These are phyloP conservation scores for Diachasma alloeum DNA, from an alignment of 1,140 invertebrate species.

Conservation along the genomic window DNA sequence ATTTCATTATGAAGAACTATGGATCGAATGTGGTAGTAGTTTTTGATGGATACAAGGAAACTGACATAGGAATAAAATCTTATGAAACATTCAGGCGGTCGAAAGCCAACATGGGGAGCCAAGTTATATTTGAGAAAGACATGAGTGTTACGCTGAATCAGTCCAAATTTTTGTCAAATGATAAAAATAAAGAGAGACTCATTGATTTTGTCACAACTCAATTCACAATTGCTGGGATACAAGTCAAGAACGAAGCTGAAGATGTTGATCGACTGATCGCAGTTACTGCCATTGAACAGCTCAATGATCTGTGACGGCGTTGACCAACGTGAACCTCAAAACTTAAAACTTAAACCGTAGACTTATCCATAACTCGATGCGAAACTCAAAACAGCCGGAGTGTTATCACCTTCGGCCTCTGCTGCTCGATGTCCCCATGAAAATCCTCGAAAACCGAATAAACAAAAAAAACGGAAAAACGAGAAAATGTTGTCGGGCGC, in stretches of 20 bases:
- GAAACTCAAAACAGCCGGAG: too few species aligned
- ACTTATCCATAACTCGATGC: too few species aligned
- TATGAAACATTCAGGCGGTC: background rate
- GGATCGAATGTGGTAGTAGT: background rate
- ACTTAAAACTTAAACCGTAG: too few species aligned
- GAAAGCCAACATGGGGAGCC: background rate
- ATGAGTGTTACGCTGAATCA: background rate
- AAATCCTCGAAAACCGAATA: too few species aligned
- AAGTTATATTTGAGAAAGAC: background rate
- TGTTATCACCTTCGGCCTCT: too few species aligned
- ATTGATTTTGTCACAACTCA: conserved; percentile 3
- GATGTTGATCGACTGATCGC: conserved; percentile 27
- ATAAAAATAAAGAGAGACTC: conserved; percentile 9
- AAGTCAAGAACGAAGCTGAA: background rate
- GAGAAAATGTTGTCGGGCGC: too few species aligned
- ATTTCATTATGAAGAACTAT: background rate
- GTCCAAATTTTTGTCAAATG: conserved; percentile 17
- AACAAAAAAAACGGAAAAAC: too few species aligned
- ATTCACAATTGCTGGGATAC: background rate
- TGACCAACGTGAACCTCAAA: too few species aligned
- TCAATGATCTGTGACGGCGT: too few species aligned
- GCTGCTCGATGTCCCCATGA: too few species aligned
- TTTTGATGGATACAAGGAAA: background rate
- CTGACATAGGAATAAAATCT: background rate
- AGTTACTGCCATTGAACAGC: conserved; percentile 18